Evolutionary conservation across 2,113 vertebrate genomes (phyloP).

Genomic region (Corvus cornix): DNA sequence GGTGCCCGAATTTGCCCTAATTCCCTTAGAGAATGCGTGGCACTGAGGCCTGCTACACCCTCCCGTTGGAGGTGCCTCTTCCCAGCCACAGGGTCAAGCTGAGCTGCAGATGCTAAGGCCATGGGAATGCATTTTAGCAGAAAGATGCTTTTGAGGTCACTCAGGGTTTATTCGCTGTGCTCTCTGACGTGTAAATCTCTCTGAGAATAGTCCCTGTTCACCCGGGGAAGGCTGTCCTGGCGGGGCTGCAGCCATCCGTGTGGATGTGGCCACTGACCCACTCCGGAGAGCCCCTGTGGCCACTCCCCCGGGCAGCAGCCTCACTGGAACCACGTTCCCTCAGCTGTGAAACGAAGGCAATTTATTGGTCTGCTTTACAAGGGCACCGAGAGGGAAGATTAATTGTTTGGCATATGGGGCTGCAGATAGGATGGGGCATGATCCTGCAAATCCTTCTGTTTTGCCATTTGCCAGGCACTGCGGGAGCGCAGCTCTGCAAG

Average conservation of each 20-base stretch:
- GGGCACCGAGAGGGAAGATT: neutral
- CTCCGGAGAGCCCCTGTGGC: fast-evolving
- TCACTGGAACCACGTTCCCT: neutral
- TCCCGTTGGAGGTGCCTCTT: neutral
- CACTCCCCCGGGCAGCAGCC: neutral
- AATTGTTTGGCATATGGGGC: neutral
- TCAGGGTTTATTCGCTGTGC: neutral
- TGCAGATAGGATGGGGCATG: neutral
- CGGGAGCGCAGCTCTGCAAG: fast-evolving
- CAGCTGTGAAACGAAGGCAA: constrained; percentile 17
- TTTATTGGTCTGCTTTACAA: neutral
- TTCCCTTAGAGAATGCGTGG: fast-evolving
- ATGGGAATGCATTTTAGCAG: neutral
- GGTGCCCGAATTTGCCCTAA: fast-evolving
- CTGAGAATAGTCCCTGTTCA: neutral
- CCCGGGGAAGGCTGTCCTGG: neutral
- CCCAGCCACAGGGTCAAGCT: neutral
- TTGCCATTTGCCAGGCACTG: fast-evolving
- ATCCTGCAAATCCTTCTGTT: neutral
- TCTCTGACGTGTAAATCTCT: neutral
- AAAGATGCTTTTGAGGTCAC: constrained; percentile 1
- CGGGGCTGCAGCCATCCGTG: neutral
- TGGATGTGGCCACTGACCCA: neutral
- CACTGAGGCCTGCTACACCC: neutral
- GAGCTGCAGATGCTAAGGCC: neutral